Evolutionary conservation across 2,797 vertebrate genomes (phyloP).

Genomic region (Premnoplex brunnescens): DNA sequence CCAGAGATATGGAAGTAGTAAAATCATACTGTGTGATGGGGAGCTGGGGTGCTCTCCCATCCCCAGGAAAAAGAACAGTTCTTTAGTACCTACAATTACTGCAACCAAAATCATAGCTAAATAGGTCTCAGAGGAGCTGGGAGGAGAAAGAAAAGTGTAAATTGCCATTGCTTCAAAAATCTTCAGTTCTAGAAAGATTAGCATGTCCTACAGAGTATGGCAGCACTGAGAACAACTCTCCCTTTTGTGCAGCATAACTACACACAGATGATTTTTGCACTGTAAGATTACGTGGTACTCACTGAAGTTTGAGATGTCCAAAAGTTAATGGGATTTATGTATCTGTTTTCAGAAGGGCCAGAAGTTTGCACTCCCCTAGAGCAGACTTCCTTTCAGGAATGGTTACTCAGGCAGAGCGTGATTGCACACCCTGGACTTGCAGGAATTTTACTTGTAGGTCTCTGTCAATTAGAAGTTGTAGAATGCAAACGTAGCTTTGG

Average conservation of each 20-base stretch:
- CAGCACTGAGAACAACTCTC: not conserved
- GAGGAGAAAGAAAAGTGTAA: not conserved
- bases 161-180: not conserved
- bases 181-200: not conserved
- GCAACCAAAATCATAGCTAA: not conserved
- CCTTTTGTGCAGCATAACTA: not conserved
- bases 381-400: not conserved
- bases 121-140: not conserved
- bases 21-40: accelerated
- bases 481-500: not conserved
- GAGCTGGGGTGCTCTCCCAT: not conserved
- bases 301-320: not conserved
- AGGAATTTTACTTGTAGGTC: not conserved
- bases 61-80: not conserved
- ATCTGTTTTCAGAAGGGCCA: not conserved
- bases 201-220: not conserved
- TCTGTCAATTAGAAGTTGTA: not conserved
- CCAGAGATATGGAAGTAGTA: not conserved
- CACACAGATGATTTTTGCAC: not conserved
- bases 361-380: not conserved
- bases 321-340: not conserved
- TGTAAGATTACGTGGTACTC: not conserved
- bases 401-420: not conserved
- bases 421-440: accelerated
- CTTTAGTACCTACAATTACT: not conserved